These are phyloP conservation scores for Lycophotia porphyrea DNA, from an alignment of 2,888 invertebrate genomes.

Conservation along the genomic window DNA sequence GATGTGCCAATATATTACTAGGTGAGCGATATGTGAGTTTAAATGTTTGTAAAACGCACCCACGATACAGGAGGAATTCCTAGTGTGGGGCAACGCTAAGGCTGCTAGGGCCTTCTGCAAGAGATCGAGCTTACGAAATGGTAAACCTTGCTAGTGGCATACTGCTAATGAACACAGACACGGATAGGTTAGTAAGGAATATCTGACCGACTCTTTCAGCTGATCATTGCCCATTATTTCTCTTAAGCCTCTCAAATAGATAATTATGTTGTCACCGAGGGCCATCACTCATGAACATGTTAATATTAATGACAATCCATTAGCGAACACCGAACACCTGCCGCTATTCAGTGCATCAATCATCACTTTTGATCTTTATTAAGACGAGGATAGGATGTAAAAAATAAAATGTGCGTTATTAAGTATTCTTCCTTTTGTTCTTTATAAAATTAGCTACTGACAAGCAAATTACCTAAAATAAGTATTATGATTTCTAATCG, in stretches of 20 bases:
- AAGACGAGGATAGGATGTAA: not conserved
- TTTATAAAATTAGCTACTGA: not conserved
- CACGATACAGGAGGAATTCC: too few relatives aligned
- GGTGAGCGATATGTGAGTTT: too few relatives aligned
- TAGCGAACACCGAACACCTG: slow-evolving; percentile 32
- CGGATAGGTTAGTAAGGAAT: not conserved
- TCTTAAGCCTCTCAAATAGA: not conserved
- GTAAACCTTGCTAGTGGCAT: not conserved
- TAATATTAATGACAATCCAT: slow-evolving; percentile 13
- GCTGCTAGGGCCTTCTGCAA: too few relatives aligned
- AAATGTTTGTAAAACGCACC: too few relatives aligned
- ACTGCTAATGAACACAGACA: not conserved
- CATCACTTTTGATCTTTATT: slow-evolving; percentile 33
- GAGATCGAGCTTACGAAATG: not conserved
- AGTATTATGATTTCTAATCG: not conserved
- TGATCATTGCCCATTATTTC: not conserved
- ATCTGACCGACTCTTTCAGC: not conserved
- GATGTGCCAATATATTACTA: too few relatives aligned
- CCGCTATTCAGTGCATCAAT: slow-evolving; percentile 28
- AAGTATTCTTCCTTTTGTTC: not conserved
- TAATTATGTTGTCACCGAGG: not conserved
- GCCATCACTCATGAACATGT: slow-evolving; percentile 14
- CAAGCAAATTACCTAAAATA: not conserved
- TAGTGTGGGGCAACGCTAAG: too few relatives aligned
- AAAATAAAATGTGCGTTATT: not conserved